phyloP scores from a whole-genome alignment of 1,140 invertebrate species.

The Pseudachorutes palmiensis region DNA sequence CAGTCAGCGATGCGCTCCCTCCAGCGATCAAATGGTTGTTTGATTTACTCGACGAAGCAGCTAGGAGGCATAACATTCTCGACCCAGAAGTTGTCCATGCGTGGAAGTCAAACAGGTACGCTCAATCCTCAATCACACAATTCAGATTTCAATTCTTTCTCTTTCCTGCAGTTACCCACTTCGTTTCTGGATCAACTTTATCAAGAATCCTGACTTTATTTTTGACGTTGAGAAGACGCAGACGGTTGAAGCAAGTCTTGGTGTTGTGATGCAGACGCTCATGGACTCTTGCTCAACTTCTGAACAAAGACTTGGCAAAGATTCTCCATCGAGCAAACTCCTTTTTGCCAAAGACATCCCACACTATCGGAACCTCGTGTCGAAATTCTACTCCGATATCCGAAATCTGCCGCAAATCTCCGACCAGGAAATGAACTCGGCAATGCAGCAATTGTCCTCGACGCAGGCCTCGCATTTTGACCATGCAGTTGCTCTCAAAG shows the following conservation, averaged over 20 bases:
- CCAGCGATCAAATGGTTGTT: constrained; percentile 92
- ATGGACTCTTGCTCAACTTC: constrained; percentile 89
- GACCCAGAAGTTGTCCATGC: constrained; percentile 86
- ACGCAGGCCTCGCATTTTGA: constrained; percentile 82
- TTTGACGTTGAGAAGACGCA: constrained; percentile 91
- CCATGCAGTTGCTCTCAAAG: constrained; percentile 79
- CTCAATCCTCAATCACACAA: background rate
- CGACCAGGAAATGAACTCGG: constrained; percentile 83
- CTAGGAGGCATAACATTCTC: constrained; percentile 68
- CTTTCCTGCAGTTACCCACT: constrained; percentile 69
- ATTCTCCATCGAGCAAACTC: constrained; percentile 89
- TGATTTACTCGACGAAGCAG: constrained; percentile 85
- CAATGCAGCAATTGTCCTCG: constrained; percentile 82
- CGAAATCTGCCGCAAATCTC: constrained; percentile 75
- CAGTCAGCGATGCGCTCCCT: constrained; percentile 78
- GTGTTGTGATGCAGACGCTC: constrained; percentile 91
- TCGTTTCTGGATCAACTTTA: constrained; percentile 94
- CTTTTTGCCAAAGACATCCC: constrained; percentile 91
- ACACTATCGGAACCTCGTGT: constrained; percentile 76
- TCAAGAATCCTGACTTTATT: constrained; percentile 94
- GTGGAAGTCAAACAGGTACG: constrained; percentile 84
- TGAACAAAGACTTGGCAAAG: constrained; percentile 81
- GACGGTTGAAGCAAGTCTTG: constrained; percentile 83
- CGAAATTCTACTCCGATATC: constrained; percentile 77
- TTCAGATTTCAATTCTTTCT: constrained; percentile 25